Percentiles rank a stretch among this genome's conserved stretches.
phyloP scores from a whole-genome alignment of 2,113 vertebrate species.

The Gnathonemus echidnorhynchus region DNA sequence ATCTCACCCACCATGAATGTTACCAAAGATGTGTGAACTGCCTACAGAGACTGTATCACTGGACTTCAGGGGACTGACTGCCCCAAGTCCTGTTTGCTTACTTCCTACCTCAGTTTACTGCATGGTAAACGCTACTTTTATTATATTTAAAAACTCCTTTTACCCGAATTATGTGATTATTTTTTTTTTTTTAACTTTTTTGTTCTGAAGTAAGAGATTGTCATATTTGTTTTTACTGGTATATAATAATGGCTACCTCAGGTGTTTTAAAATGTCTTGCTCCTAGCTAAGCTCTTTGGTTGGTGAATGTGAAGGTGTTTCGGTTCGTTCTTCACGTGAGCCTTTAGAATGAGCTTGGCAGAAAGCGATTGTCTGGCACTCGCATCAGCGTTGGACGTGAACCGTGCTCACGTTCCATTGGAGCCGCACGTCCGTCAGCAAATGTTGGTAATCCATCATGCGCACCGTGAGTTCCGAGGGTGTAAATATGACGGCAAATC shows the following conservation, averaged over 20 bases:
- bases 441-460: background rate
- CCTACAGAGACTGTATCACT: constrained; percentile 66
- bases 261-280: constrained; percentile 16
- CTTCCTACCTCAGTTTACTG: constrained; percentile 83
- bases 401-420: background rate
- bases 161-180: constrained; percentile 52
- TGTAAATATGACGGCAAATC: background rate
- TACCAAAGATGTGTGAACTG: constrained; percentile 62
- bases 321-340: background rate
- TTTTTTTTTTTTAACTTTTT: background rate
- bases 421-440: background rate
- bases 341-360: background rate
- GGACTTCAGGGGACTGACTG: constrained; percentile 62
- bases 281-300: background rate
- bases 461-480: background rate
- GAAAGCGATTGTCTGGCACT: background rate
- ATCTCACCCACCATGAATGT: constrained; percentile 68
- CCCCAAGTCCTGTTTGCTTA: constrained; percentile 55
- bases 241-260: constrained; percentile 19
- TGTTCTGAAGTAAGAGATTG: constrained; percentile 49
- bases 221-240: background rate
- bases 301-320: background rate
- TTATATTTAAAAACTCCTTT: constrained; percentile 41
- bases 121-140: constrained; percentile 50
- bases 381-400: too few species aligned